Conservation (phyloP, 2,888 invertebrate genomes). For the Trimorus sp. region DNA sequence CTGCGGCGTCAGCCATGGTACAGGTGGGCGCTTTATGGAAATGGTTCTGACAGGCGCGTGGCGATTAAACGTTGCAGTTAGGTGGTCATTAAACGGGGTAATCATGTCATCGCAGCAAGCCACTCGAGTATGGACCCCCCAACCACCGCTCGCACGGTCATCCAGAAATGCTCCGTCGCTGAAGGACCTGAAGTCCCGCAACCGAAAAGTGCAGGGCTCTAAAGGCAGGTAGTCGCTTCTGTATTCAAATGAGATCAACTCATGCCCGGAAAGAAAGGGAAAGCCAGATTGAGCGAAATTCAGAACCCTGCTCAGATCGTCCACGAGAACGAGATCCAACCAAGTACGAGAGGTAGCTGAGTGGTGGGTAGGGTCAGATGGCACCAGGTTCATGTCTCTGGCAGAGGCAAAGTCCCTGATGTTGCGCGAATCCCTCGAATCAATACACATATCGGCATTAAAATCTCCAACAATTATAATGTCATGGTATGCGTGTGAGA, state of each 20-base stretch:
- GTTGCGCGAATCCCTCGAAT: no score
- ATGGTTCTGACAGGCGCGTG: neutral
- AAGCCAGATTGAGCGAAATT: constrained; percentile 1
- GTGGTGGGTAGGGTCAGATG: constrained; percentile 14
- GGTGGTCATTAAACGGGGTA: no score
- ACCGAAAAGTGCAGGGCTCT: neutral
- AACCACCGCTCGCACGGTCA: neutral
- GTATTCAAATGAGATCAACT: constrained; percentile 5
- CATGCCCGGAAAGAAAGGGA: constrained; percentile 14
- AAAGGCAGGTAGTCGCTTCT: no score
- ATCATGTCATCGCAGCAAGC: no score
- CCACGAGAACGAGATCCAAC: constrained; percentile 6
- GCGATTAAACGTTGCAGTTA: no score
- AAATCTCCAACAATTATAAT: no score
- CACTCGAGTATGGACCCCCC: no score
- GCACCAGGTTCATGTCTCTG: neutral
- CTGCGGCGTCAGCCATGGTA: neutral
- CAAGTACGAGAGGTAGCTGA: neutral
- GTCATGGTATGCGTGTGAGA: no score
- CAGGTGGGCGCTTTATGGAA: neutral
- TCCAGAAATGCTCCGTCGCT: neutral
- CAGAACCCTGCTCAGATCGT: neutral
- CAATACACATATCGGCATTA: no score
- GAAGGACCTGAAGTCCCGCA: neutral
- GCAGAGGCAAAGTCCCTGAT: no score